These are phyloP conservation scores for Pollicipes pollicipes DNA, from an alignment of 1,140 invertebrate genomes.

Conservation along the genomic window DNA sequence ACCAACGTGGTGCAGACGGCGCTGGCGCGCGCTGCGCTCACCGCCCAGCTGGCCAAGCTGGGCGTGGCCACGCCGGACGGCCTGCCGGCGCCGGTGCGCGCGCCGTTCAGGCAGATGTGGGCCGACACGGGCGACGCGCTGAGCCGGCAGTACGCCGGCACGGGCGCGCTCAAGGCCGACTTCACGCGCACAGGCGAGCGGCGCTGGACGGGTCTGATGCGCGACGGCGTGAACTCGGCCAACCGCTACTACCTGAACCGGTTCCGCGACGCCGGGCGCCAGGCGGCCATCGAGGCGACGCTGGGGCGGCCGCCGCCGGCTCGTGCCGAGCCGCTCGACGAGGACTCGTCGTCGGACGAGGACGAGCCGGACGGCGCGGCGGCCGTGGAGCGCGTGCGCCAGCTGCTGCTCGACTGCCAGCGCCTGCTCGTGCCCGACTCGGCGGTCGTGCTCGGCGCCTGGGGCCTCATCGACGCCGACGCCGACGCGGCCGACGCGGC, in stretches of 20 bases:
- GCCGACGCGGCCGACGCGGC: conserved; percentile 68
- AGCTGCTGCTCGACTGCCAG: conserved; percentile 85
- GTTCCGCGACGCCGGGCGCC: conserved; percentile 87
- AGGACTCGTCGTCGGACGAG: conserved; percentile 16
- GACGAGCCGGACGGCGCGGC: conserved; percentile 42
- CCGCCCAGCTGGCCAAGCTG: conserved; percentile 76
- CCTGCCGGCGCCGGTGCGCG: conserved; percentile 34
- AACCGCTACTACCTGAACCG: conserved; percentile 91
- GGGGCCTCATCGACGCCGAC: conserved; percentile 90
- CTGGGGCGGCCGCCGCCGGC: conserved; percentile 45
- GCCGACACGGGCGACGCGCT: conserved; percentile 93
- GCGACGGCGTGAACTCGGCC: conserved; percentile 96
- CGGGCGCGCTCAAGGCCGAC: conserved; percentile 92
- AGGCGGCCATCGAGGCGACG: conserved; percentile 89
- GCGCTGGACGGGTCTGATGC: conserved; percentile 90
- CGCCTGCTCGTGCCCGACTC: conserved; percentile 70
- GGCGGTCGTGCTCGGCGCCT: conserved; percentile 72
- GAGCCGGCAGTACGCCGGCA: conserved; percentile 89
- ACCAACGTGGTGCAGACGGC: conserved; percentile 94
- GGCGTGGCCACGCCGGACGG: conserved; percentile 36
- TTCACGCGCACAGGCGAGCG: conserved; percentile 92
- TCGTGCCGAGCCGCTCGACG: neutral
- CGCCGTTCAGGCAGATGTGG: conserved; percentile 66
- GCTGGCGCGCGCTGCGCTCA: conserved; percentile 71
- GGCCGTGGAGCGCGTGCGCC: conserved; percentile 69